Base-by-base conservation (phyloP, 2,888 invertebrate genomes). In the Diarsia mendica region DNA sequence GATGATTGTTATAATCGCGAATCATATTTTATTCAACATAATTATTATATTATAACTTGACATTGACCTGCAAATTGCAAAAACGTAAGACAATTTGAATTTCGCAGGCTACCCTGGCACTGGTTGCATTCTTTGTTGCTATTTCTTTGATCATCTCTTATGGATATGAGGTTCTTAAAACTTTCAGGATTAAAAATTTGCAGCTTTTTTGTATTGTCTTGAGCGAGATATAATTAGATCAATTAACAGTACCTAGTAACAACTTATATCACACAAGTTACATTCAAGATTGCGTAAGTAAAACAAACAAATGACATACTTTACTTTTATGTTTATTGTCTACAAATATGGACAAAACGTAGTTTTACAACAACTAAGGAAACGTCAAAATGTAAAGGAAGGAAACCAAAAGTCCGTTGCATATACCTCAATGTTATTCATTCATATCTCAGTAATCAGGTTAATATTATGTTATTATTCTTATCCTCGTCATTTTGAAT, bases 371-470 rank as follows among this genome's bases (percentile, higher is more conserved):
- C 4, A 82, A 48, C n/a, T 44, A 61, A 78, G 83, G 65, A 78
- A 80, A 79, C 23, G 46, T 9, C 55, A 46, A 77, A 64, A 66
- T 49, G 1, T 60, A 13, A 55, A 79, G 77, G 74, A 80, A 72
- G 63, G 44, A 69, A 48, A 80, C 48, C 18, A 73, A 72, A 74
- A 71, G 51, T 65, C 5, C 13, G 53, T 5, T n/a, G 23, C 53
- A 60, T 68, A 65, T 67, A 74, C 51, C 60, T 85, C 66, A 83
- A 69, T 76, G 66, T 69, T 72, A 61, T 76, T 51, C 11, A 67
- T 77, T 73, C 39, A 44, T 84, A 70, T 71, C 67, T 72, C 13
- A 20, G 61, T 60, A 79, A 82, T 73, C 51, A 64, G 71, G 60
- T 76, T 79, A 67, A 82, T 60, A 48, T 58, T 44, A 0, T 48